These are phyloP conservation scores for Euplexia lucipara DNA, from an alignment of 2,888 invertebrate species.

Conservation along the genomic window DNA sequence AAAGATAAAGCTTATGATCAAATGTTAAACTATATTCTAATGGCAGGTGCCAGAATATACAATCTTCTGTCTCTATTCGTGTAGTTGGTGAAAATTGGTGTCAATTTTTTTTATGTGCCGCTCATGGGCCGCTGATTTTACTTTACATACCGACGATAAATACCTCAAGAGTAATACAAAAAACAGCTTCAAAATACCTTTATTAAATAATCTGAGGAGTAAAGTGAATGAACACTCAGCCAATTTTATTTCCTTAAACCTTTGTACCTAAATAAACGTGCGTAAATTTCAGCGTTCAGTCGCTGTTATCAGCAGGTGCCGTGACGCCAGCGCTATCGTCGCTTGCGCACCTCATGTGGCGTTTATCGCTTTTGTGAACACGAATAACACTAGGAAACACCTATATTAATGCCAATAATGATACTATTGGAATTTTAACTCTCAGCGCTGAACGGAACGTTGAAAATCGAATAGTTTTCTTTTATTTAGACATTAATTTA, in stretches of 20 bases:
- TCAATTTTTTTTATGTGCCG: no score
- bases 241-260: constrained; percentile 24
- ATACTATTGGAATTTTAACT: no score
- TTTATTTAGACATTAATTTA: no score
- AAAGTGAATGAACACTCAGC: background rate
- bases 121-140: no score
- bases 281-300: constrained; percentile 55
- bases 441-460: no score
- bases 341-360: constrained; percentile 54
- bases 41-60: background rate
- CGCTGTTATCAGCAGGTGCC: constrained; percentile 62
- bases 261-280: constrained; percentile 48
- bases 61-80: no score
- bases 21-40: background rate
- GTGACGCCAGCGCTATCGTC: constrained; percentile 64
- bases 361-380: constrained; percentile 60
- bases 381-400: constrained; percentile 24
- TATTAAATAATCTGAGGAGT: background rate
- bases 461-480: no score
- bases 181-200: background rate
- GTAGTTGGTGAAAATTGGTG: no score
- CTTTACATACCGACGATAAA: no score
- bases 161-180: no score
- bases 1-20: background rate
- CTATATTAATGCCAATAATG: no score